phyloP scores from a whole-genome alignment of 2,888 invertebrate genomes.

The Carabus problematicus region DNA sequence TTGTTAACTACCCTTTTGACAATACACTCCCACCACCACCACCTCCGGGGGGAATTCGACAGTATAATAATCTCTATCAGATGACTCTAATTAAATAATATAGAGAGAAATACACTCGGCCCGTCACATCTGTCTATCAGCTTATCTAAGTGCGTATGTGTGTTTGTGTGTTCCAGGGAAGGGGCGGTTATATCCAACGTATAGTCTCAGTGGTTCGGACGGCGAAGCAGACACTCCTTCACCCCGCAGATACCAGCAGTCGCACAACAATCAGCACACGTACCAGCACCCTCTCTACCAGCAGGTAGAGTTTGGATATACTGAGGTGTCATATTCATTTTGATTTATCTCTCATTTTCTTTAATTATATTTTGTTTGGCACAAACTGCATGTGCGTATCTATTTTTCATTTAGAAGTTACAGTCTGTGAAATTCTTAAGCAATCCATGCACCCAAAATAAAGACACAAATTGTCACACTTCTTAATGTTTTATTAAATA shows the following conservation, averaged over 20 bases:
- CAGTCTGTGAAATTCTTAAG: too few relatives aligned
- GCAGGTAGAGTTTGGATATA: conserved; percentile 49
- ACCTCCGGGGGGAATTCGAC: conserved; percentile 1
- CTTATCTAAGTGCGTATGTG: conserved; percentile 28
- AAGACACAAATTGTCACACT: too few relatives aligned
- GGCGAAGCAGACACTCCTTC: conserved; percentile 66
- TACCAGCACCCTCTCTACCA: conserved; percentile 63
- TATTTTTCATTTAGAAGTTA: too few relatives aligned
- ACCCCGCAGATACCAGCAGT: conserved; percentile 67
- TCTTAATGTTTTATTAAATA: too few relatives aligned
- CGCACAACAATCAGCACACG: conserved; percentile 62
- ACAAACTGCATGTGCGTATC: too few relatives aligned
- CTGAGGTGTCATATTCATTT: conserved; percentile 20
- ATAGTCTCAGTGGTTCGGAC: conserved; percentile 79
- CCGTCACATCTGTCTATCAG: background rate
- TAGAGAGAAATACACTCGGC: background rate
- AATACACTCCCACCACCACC: too few relatives aligned
- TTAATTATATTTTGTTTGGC: conserved; percentile 3
- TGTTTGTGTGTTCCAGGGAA: conserved; percentile 65
- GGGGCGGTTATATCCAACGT: conserved; percentile 82
- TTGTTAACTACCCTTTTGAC: background rate
- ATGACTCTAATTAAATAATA: conserved; percentile 33
- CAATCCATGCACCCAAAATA: too few relatives aligned
- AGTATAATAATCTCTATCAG: conserved; percentile 27
- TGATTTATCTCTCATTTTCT: background rate